phyloP scores from a whole-genome alignment of 2,113 vertebrate species.

The Xenopus laevis region DNA sequence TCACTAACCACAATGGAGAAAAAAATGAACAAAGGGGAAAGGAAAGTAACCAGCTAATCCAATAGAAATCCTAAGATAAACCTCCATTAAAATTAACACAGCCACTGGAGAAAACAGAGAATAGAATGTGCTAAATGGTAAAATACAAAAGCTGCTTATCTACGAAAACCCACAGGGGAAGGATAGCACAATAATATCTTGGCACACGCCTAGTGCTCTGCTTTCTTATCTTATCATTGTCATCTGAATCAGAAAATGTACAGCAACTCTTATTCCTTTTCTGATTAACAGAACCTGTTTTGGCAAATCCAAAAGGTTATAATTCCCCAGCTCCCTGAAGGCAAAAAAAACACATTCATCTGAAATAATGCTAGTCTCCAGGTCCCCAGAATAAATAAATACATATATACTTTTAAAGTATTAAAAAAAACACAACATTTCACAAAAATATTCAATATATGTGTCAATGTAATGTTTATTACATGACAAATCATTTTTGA shows the following conservation, averaged over 20 bases:
- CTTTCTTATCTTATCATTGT: conserved; percentile 45
- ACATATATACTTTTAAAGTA: too few relatives aligned
- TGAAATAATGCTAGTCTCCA: too few relatives aligned
- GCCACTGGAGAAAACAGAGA: conserved; percentile 36
- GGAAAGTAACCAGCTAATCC: conserved; percentile 35
- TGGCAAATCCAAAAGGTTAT: conserved; percentile 16
- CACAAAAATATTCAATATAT: too few relatives aligned
- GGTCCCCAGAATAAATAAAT: too few relatives aligned
- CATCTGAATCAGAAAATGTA: conserved; percentile 29
- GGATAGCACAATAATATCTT: conserved; percentile 51
- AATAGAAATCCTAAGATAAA: conserved; percentile 34
- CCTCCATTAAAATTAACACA: conserved; percentile 49
- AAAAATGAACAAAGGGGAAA: conserved; percentile 22
- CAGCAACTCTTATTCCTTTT: conserved; percentile 29
- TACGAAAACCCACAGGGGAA: conserved; percentile 49
- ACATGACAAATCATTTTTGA: too few relatives aligned
- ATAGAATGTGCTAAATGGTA: conserved; percentile 50
- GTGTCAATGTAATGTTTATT: too few relatives aligned
- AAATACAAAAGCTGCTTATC: conserved; percentile 54
- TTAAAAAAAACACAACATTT: too few relatives aligned
- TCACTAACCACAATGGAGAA: conserved; percentile 15
- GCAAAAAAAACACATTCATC: too few relatives aligned
- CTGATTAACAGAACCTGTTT: conserved; percentile 29
- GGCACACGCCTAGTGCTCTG: conserved; percentile 30
- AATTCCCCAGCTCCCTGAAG: conserved; percentile 11